Evolutionary conservation across 2,888 invertebrate species (phyloP).

Genomic region (Stictocephala bisonia): DNA sequence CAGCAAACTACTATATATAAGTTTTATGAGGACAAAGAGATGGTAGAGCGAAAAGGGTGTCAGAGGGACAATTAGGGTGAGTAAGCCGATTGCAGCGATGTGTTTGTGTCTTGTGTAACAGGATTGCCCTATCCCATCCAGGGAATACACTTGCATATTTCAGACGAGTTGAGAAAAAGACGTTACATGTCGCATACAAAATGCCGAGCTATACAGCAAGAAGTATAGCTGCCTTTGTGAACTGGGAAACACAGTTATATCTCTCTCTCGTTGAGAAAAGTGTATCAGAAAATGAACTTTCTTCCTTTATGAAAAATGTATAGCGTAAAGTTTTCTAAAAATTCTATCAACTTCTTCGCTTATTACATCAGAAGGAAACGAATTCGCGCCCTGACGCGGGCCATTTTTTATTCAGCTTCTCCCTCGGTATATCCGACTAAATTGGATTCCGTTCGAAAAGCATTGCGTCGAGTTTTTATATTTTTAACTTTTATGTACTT

Average conservation of each 20-base stretch:
- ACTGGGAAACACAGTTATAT: conserved; percentile 41
- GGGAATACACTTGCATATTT: conserved; percentile 47
- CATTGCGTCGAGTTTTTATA: conserved; percentile 48
- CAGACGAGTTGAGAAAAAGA: conserved; percentile 47
- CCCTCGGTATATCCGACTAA: conserved; percentile 50
- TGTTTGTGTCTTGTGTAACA: conserved; percentile 28
- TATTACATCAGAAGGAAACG: conserved; percentile 48
- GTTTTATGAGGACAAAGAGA: no score
- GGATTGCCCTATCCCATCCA: conserved; percentile 34
- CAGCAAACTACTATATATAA: no score
- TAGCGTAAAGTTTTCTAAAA: conserved; percentile 58
- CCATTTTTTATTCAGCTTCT: conserved; percentile 39
- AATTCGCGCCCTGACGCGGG: conserved; percentile 39
- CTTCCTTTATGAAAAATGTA: conserved; percentile 56
- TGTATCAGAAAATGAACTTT: conserved; percentile 48
- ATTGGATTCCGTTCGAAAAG: conserved; percentile 53
- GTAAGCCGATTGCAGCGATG: conserved; percentile 40
- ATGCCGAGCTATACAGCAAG: conserved; percentile 39
- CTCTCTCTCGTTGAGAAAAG: conserved; percentile 37
- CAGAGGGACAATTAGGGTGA: conserved; percentile 26
- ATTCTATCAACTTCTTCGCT: conserved; percentile 57
- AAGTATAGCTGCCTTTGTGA: conserved; percentile 46
- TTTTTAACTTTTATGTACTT: conserved; percentile 57
- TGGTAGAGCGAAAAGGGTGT: not conserved
- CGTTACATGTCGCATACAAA: conserved; percentile 47